Base-by-base conservation (phyloP, 2,888 invertebrate species). In the Meiosimyza decipiens region DNA sequence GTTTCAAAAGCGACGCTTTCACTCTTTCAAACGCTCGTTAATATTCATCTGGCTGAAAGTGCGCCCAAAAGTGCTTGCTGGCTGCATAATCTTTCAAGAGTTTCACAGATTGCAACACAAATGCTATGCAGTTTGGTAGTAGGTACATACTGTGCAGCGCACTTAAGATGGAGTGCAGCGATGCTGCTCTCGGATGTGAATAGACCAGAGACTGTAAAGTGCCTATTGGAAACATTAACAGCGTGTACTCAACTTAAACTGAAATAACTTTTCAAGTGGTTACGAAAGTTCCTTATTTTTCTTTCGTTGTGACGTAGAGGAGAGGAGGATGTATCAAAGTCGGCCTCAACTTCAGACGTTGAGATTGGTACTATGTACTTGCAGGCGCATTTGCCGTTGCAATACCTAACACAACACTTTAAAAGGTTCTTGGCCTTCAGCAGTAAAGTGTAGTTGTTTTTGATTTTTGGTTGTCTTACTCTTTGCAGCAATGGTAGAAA, bases 201-300 rank as follows among this genome's bases (percentile, higher is more conserved):
- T 55, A 55, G 59, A 59, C 65, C 54, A 54, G 33, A 18, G 63
- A 64, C 71, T 64, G 50, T 28, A 15, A 16, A 33, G 40, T 60
- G 66, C 62, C 71, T 71, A 60, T 66, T 66, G 62, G 54, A 72
- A 72, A 72, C 68, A 67, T 72, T 72, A 72, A 72, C 67, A 72
- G 68, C 67, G 68, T 72, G 67, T 55, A 71, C 68, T 67, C 72
- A 68, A 68, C 72, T 72, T 72, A 72, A 72, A 68, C 72, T 72
- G 67, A 63, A 62, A 62, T 72, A 72, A 72, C 72, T 72, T 72
- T 71, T 72, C 72, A 72, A 72, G 72, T 72, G 72, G 72, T 72
- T 72, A 54, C 67, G 67, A 71, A 72, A 72, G 68, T 68, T 72
- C 68, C 28, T 16, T 57, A 52, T 13, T 18, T 49, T 18, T 33